These are phyloP conservation scores for Umimayanthus kanabou DNA, from an alignment of 92 coral and sea anemone species.

Conservation along the genomic window DNA sequence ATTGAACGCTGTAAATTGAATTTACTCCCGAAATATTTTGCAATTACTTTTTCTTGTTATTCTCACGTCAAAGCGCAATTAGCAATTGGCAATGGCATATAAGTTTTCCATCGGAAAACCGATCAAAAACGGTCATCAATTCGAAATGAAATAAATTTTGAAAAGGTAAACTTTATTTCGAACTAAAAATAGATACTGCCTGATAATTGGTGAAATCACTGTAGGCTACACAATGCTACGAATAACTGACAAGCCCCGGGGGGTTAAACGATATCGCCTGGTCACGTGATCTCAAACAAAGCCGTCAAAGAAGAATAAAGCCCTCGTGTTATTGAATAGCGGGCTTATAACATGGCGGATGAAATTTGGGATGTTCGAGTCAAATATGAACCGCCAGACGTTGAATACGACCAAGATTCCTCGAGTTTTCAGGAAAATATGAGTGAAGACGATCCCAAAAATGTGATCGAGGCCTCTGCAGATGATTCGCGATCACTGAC, in stretches of 20 bases:
- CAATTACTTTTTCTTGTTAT: too few relatives aligned
- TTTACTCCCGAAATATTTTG: too few relatives aligned
- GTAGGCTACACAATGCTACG: slow-evolving; percentile 5
- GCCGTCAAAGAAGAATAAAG: slow-evolving; percentile 34
- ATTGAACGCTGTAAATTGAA: too few relatives aligned
- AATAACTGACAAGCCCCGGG: slow-evolving; percentile 41
- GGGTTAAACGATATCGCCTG: slow-evolving; percentile 48
- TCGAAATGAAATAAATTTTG: background rate
- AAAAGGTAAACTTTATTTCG: background rate
- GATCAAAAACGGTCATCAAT: slow-evolving; percentile 21
- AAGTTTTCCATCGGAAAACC: background rate
- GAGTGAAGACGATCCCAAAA: slow-evolving; percentile 59
- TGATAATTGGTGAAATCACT: background rate
- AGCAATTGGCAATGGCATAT: too few relatives aligned
- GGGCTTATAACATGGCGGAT: slow-evolving; percentile 46
- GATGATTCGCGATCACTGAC: slow-evolving; percentile 72
- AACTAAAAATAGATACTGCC: background rate
- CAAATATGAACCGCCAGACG: slow-evolving; percentile 44
- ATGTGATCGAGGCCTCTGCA: slow-evolving; percentile 64
- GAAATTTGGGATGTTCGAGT: slow-evolving; percentile 40
- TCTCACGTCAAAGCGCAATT: too few relatives aligned
- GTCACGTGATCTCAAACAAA: slow-evolving; percentile 47
- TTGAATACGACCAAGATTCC: slow-evolving; percentile 39
- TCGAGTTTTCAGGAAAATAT: slow-evolving; percentile 38
- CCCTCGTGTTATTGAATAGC: slow-evolving; percentile 52